Evolutionary conservation across 2,888 invertebrate species (phyloP).

Genomic region (Clunio marinus): DNA sequence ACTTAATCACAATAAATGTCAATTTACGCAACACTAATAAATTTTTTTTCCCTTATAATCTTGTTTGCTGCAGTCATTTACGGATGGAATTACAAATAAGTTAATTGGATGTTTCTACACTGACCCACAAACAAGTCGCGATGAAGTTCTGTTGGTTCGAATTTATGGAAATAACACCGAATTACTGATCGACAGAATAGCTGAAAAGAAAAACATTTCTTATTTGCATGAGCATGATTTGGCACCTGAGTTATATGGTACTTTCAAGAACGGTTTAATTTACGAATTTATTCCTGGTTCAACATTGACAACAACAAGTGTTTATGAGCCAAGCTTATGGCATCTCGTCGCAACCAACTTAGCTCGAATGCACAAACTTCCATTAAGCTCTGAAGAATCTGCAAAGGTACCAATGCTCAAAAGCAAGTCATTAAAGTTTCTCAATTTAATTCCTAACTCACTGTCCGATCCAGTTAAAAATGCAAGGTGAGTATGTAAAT

Average conservation of each 20-base stretch:
- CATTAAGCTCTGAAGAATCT: slow-evolving; percentile 45
- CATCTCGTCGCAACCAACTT: slow-evolving; percentile 72
- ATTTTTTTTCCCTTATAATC: not conserved
- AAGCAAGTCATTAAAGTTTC: slow-evolving; percentile 70
- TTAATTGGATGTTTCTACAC: slow-evolving; percentile 70
- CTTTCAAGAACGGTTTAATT: slow-evolving; percentile 89
- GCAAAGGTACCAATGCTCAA: slow-evolving; percentile 65
- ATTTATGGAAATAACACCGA: slow-evolving; percentile 93
- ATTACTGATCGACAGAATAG: slow-evolving; percentile 80
- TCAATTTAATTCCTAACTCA: slow-evolving; percentile 66
- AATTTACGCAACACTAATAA: not conserved
- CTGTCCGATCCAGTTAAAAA: slow-evolving; percentile 66
- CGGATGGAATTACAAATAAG: slow-evolving; percentile 92
- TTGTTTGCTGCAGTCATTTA: slow-evolving; percentile 71
- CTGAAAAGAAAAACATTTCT: slow-evolving; percentile 65
- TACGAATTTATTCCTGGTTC: slow-evolving; percentile 84
- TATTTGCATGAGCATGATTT: slow-evolving; percentile 68
- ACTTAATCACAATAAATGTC: not conserved
- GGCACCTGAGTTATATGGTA: slow-evolving; percentile 82
- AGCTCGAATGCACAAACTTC: slow-evolving; percentile 75
- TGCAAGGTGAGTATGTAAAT: slow-evolving; percentile 57
- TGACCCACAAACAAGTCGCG: slow-evolving; percentile 46
- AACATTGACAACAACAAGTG: slow-evolving; percentile 64
- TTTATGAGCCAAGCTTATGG: slow-evolving; percentile 63
- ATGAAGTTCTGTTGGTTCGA: slow-evolving; percentile 75